A percentile compares a stretch with the other conserved stretches of the same genome.
These are phyloP conservation scores for Microctenopoma stevenorrisi DNA, from an alignment of 2,797 vertebrate species.

Conservation along the genomic window DNA sequence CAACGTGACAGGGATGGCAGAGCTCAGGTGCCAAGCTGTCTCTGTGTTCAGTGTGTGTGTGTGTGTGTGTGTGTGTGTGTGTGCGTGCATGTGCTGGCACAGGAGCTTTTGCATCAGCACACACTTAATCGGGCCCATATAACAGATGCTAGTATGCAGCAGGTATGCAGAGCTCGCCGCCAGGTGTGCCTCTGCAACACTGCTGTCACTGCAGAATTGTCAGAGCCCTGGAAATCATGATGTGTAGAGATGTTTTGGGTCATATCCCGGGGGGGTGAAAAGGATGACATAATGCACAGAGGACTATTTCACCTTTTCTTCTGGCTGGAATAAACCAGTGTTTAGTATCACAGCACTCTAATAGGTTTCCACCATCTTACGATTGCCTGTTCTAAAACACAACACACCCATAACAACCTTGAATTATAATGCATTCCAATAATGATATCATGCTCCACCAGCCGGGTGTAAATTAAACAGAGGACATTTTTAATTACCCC, in stretches of 20 bases:
- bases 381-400: slow-evolving; percentile 53
- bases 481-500: slow-evolving; percentile 77
- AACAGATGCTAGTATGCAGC: slow-evolving; percentile 60
- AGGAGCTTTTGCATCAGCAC: slow-evolving; percentile 49
- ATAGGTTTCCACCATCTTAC: slow-evolving; percentile 43
- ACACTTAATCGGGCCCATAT: slow-evolving; percentile 39
- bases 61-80: slow-evolving; percentile 3
- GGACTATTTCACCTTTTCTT: slow-evolving; percentile 27
- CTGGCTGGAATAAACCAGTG: slow-evolving; percentile 15
- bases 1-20: slow-evolving; percentile 40
- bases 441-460: slow-evolving; percentile 77
- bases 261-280: slow-evolving; percentile 21
- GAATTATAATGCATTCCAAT: slow-evolving; percentile 72
- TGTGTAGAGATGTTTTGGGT: slow-evolving; percentile 65
- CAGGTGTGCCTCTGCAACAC: slow-evolving; percentile 66
- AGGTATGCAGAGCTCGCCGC: slow-evolving; percentile 49
- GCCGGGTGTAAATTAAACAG: slow-evolving; percentile 72
- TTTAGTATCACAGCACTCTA: slow-evolving; percentile 34
- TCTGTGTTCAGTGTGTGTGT: background rate
- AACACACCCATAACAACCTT: slow-evolving; percentile 70
- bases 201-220: slow-evolving; percentile 71
- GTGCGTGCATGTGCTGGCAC: background rate
- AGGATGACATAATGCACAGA: slow-evolving; percentile 51
- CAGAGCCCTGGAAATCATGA: slow-evolving; percentile 41
- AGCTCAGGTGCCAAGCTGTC: slow-evolving; percentile 34